Evolutionary conservation across 2,113 vertebrate species (phyloP), one percentile per base, ranked within the genome.

Genomic region (Saccopteryx bilineata): DNA sequence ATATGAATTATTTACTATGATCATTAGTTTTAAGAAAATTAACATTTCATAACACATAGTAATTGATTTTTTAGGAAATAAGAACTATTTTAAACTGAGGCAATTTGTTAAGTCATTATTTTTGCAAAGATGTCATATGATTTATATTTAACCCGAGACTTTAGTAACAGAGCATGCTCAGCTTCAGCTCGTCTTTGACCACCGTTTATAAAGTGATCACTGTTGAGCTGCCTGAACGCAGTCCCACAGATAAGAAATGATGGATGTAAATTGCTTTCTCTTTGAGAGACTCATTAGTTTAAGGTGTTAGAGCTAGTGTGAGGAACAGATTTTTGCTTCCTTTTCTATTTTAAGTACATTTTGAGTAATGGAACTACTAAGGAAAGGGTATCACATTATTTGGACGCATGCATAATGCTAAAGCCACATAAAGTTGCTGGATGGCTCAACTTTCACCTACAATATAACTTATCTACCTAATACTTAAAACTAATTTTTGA

Each of bases 231-330:
- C 81, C 96, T 88, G 68, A 96, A 39, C 24, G 11, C 68, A 91
- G 89, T 95, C 94, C 91, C 94, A 93, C 95, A 98, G 97, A 97
- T 96, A 98, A 97, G 95, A 97, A 96, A 98, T 97, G 96, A 98
- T 96, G 83, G 94, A 97, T 74, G 23, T 90, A 96, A 96, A 93
- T 93, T 88, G 88, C 94, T 96, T 95, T 96, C 84, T 85, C n/a
- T 71, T 80, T 96, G 94, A 97, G 95, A 98, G 83, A 83, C 69
- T 97, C 95, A 93, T 98, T 97, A 87, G 56, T 96, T 97, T 97
- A 81, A 96, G 56, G 90, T 52, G 82, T 96, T 92, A 93, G 87
- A 94, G 33, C 48, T n/a, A 69, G 23, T 12, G 46, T 7, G 66
- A 92, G 74, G 33, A 89, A 26, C 83, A 58, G 71, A 2, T 33